These are phyloP conservation scores for Neolamprologus sp. DNA, from an alignment of 2,113 vertebrate species.

Conservation along the genomic window DNA sequence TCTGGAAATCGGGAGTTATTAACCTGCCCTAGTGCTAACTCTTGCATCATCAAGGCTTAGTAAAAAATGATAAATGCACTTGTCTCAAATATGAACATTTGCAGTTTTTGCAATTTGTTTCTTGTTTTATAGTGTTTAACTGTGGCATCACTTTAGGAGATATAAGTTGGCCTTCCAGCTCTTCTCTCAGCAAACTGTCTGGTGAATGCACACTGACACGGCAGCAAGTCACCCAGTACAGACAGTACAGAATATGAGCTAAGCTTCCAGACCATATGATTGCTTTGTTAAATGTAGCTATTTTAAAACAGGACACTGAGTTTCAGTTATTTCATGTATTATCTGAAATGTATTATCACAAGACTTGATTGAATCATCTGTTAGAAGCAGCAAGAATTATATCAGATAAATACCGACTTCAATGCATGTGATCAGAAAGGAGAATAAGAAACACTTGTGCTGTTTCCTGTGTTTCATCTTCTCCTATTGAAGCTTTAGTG, in stretches of 20 bases:
- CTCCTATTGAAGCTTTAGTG: not conserved
- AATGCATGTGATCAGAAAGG: not conserved
- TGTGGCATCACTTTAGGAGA: not conserved
- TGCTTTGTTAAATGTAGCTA: not conserved
- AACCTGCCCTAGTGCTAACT: not conserved
- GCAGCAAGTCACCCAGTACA: not conserved
- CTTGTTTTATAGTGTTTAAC: not conserved
- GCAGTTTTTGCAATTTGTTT: not conserved
- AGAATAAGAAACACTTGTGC: not conserved
- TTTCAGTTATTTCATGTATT: not conserved
- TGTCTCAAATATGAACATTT: not conserved
- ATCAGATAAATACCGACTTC: not conserved
- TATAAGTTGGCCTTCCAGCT: not conserved
- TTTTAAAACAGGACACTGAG: not conserved
- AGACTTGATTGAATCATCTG: not conserved
- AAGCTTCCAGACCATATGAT: not conserved
- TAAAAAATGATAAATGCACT: not conserved
- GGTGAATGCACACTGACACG: not conserved
- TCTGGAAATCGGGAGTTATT: not conserved
- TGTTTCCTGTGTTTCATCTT: not conserved
- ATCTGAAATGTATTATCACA: not conserved
- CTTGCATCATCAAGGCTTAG: not conserved
- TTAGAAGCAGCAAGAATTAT: not conserved
- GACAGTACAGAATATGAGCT: not conserved
- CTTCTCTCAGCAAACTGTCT: not conserved